phyloP scores from a whole-genome alignment of 2,888 invertebrate species.

The Embidobia sp. region DNA sequence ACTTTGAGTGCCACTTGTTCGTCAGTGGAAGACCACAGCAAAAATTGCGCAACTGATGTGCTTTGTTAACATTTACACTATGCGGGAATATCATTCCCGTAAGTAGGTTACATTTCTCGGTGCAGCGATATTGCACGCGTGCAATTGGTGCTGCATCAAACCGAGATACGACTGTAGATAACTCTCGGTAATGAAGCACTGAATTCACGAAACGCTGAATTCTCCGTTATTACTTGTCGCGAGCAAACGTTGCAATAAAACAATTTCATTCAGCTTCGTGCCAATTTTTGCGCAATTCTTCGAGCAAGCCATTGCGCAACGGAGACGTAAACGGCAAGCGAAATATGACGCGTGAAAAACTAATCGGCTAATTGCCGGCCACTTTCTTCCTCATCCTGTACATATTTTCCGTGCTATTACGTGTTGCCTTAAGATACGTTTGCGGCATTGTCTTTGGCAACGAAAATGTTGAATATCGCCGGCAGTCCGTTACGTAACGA shows the following conservation, averaged over 20 bases:
- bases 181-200: constrained; percentile 33
- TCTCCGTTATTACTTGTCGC: constrained; percentile 19
- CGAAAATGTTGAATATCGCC: constrained; percentile 43
- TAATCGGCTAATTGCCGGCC: constrained; percentile 33
- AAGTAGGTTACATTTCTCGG: constrained; percentile 40
- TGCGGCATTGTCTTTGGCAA: constrained; percentile 34
- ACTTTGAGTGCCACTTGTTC: no score
- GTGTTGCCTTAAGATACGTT: constrained; percentile 20
- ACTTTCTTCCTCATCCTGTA: constrained; percentile 31
- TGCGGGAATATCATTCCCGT: constrained; percentile 12
- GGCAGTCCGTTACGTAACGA: constrained; percentile 33
- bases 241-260: constrained; percentile 21
- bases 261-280: constrained; percentile 20
- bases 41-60: background rate
- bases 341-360: constrained; percentile 12
- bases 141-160: constrained; percentile 48
- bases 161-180: constrained; percentile 35
- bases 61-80: constrained; percentile 28
- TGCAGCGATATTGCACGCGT: constrained; percentile 6
- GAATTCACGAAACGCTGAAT: constrained; percentile 28
- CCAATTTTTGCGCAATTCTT: constrained; percentile 7
- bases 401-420: constrained; percentile 44
- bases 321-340: background rate
- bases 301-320: background rate
- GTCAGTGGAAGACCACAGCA: background rate